These are phyloP conservation scores for Leptura quadrifasciata DNA, from an alignment of 2,888 invertebrate genomes.

Conservation along the genomic window DNA sequence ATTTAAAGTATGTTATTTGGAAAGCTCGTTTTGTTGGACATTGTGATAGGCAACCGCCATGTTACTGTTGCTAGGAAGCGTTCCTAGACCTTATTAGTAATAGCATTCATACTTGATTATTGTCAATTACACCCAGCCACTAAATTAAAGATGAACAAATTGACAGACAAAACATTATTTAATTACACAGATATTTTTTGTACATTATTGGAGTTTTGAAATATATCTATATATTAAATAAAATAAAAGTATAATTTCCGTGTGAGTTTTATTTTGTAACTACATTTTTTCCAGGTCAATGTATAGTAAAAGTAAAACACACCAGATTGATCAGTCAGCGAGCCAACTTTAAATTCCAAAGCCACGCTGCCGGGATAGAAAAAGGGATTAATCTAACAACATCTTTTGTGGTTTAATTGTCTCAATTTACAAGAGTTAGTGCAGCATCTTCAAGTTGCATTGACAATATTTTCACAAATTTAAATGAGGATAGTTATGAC, in stretches of 20 bases:
- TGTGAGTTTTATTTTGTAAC: slow-evolving; percentile 33
- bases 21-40: slow-evolving; percentile 74
- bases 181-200: slow-evolving; percentile 84
- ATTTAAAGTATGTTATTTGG: slow-evolving; percentile 75
- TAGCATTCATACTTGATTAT: slow-evolving; percentile 74
- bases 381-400: too few species aligned
- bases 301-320: too few species aligned
- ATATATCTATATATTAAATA: slow-evolving; percentile 77
- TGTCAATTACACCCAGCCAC: slow-evolving; percentile 74
- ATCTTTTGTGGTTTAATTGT: too few species aligned
- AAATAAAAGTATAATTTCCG: slow-evolving; percentile 69
- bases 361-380: too few species aligned
- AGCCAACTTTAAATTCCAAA: too few species aligned
- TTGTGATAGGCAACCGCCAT: slow-evolving; percentile 75
- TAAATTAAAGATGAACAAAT: slow-evolving; percentile 73
- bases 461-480: too few species aligned
- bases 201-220: slow-evolving; percentile 84
- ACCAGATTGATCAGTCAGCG: too few species aligned
- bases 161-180: slow-evolving; percentile 79
- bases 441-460: too few species aligned
- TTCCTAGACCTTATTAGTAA: slow-evolving; percentile 70
- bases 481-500: too few species aligned
- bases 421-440: too few species aligned
- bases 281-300: not conserved
- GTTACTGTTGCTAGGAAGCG: slow-evolving; percentile 73